These are phyloP conservation scores for Characodon lateralis DNA, from an alignment of 2,797 vertebrate species.

Conservation along the genomic window DNA sequence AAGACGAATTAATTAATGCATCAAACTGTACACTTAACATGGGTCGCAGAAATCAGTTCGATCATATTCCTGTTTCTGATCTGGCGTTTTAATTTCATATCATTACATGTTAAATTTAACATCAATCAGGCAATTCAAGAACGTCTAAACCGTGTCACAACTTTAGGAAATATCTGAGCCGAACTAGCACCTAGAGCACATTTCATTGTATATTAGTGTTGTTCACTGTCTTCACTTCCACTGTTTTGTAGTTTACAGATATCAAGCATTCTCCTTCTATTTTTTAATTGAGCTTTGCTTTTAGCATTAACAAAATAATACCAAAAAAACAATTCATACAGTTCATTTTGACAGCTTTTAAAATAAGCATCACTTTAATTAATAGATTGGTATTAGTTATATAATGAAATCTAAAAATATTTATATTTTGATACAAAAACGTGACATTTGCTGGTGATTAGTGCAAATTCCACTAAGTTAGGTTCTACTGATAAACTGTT, in stretches of 20 bases:
- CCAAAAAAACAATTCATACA: conserved; percentile 12
- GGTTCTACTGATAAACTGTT: conserved; percentile 40
- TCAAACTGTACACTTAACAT: conserved; percentile 35
- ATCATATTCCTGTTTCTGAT: conserved; percentile 35
- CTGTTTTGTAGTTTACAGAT: conserved; percentile 31
- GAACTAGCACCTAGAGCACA: conserved; percentile 62
- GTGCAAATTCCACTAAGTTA: conserved; percentile 33
- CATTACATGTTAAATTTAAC: conserved; percentile 11
- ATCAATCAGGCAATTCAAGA: conserved; percentile 23
- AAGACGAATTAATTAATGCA: conserved; percentile 42
- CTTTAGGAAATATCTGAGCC: conserved; percentile 40
- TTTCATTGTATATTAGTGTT: conserved; percentile 75
- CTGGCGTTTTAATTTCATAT: conserved; percentile 33
- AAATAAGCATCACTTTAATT: not conserved
- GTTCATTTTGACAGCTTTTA: conserved; percentile 14
- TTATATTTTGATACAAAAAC: not conserved
- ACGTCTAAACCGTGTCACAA: conserved; percentile 31
- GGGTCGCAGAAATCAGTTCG: conserved; percentile 41
- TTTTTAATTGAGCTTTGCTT: conserved; percentile 30
- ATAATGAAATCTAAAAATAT: conserved; percentile 16
- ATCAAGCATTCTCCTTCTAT: conserved; percentile 34
- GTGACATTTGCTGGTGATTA: conserved; percentile 39
- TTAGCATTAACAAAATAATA: not conserved
- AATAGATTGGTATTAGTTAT: not conserved
- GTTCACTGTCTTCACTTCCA: conserved; percentile 58